Percentiles rank a stretch among this genome's conserved stretches.
Conservation (phyloP, 1,140 invertebrate species). For the Lepidurus packardi region DNA sequence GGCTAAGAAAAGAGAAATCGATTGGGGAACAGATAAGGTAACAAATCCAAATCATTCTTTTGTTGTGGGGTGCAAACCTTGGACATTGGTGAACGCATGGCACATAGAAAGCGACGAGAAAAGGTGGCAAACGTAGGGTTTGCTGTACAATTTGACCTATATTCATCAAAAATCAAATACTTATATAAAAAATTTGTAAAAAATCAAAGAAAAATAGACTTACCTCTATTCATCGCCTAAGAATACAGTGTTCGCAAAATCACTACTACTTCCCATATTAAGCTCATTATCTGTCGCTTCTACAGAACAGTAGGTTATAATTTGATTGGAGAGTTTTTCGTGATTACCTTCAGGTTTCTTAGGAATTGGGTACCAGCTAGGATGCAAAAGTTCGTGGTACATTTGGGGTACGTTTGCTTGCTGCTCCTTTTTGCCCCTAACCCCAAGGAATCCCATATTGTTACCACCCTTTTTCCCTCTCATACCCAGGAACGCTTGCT, state of each 20-base stretch:
- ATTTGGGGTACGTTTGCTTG: background rate
- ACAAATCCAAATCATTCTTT: conserved; percentile 4
- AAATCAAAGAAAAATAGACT: background rate
- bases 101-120: conserved; percentile 8
- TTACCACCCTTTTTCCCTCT: background rate
- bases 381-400: background rate
- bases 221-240: background rate
- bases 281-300: background rate
- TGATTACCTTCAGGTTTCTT: background rate
- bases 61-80: background rate
- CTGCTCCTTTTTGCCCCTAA: background rate
- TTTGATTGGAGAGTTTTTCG: too few relatives aligned
- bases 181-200: background rate
- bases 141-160: conserved; percentile 2
- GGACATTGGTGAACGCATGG: conserved; percentile 2
- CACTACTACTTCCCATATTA: background rate
- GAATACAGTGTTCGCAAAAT: background rate
- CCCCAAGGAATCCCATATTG: background rate
- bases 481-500: background rate
- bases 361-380: background rate
- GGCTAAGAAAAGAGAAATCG: background rate
- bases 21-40: background rate
- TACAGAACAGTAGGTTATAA: background rate
- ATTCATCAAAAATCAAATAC: background rate
- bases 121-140: background rate